These are phyloP conservation scores for Capreolus pygargus DNA, from an alignment of 2,113 vertebrate genomes.

Conservation along the genomic window DNA sequence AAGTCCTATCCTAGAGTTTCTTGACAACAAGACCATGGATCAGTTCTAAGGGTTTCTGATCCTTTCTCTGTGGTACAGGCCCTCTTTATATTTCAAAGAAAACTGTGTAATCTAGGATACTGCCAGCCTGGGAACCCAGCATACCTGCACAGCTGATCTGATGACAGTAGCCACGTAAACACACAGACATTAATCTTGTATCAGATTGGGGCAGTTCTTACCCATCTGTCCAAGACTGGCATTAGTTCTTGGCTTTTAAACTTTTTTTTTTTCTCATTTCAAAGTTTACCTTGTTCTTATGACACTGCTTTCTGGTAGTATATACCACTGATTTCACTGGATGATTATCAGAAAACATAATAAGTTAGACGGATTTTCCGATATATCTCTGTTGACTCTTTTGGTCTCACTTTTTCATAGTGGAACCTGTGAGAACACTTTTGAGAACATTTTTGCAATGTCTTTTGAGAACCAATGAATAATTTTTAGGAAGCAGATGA, in stretches of 20 bases:
- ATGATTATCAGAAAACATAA: neutral
- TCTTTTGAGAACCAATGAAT: conserved; percentile 19
- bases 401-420: neutral
- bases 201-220: neutral
- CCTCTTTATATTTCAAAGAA: neutral
- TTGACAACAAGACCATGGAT: neutral
- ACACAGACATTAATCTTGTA: neutral
- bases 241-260: conserved; percentile 13
- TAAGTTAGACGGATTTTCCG: neutral
- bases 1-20: neutral
- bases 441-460: neutral
- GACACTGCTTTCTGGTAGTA: neutral
- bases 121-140: neutral
- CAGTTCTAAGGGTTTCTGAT: neutral
- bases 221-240: neutral
- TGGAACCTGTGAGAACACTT: neutral
- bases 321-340: conserved; percentile 11
- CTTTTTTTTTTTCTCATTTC: neutral
- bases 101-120: neutral
- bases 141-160: neutral
- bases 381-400: neutral
- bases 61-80: neutral
- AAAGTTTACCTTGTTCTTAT: conserved; percentile 29
- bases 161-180: neutral
- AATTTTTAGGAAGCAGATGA: neutral